Evolutionary conservation across 2,888 invertebrate genomes (phyloP).

Genomic region (Erynnis tages): DNA sequence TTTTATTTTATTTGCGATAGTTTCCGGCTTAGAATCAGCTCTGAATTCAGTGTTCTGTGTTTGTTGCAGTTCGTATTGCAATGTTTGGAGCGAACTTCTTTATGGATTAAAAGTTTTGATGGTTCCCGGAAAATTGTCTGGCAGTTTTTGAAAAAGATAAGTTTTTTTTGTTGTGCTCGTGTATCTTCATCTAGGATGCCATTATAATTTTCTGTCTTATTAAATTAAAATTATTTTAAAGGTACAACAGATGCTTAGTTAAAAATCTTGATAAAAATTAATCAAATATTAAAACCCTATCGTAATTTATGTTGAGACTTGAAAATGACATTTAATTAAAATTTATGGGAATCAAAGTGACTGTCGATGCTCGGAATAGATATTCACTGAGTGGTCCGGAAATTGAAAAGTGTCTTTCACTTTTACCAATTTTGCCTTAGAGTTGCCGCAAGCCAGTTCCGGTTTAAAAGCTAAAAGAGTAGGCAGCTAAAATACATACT

Average conservation of each 20-base stretch:
- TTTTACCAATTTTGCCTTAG: neutral
- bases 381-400: constrained; percentile 6
- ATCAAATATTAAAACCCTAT: too few relatives aligned
- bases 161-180: too few relatives aligned
- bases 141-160: too few relatives aligned
- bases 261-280: too few relatives aligned
- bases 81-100: too few relatives aligned
- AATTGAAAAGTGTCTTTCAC: constrained; percentile 17
- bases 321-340: constrained; percentile 10
- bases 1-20: constrained; percentile 15
- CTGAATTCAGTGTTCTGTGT: neutral
- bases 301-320: too few relatives aligned
- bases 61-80: neutral
- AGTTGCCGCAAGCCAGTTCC: constrained; percentile 14
- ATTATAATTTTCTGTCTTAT: too few relatives aligned
- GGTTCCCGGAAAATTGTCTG: too few relatives aligned
- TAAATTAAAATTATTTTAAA: too few relatives aligned
- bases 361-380: neutral
- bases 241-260: too few relatives aligned
- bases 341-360: constrained; percentile 3
- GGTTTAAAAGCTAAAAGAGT: constrained; percentile 15
- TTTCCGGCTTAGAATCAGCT: constrained; percentile 3
- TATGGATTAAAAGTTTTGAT: too few relatives aligned
- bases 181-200: too few relatives aligned
- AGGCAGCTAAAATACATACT: constrained; percentile 13